Evolutionary conservation across 2,113 vertebrate species (phyloP).

Genomic region (Spheniscus mendiculus): DNA sequence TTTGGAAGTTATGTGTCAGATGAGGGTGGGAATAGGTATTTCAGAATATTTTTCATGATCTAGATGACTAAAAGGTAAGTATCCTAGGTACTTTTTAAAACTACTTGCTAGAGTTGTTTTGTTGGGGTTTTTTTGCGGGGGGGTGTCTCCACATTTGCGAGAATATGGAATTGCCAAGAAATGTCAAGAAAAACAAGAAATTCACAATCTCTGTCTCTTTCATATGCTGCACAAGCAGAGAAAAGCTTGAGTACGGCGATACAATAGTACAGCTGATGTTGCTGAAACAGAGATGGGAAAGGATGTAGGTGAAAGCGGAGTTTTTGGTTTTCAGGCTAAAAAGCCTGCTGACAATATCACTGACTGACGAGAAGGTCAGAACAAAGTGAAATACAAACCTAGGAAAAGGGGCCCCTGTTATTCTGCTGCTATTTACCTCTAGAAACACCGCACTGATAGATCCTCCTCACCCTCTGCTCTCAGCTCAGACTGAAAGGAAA

Average conservation of each 20-base stretch:
- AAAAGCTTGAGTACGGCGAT: background rate
- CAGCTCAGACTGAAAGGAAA: slow-evolving; percentile 3
- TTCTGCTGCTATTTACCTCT: background rate
- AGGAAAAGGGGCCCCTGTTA: background rate
- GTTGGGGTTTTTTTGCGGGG: no score
- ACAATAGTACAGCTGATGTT: background rate
- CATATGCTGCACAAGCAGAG: background rate
- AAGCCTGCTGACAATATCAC: background rate
- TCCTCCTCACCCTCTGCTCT: background rate
- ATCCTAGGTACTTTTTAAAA: background rate
- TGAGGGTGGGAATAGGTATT: background rate
- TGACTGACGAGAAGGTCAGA: background rate
- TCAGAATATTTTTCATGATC: background rate
- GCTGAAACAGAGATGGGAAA: background rate
- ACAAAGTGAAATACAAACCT: background rate
- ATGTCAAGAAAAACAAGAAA: background rate
- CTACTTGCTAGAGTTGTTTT: background rate
- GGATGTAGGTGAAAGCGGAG: background rate
- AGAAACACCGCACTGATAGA: background rate
- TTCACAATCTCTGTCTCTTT: background rate
- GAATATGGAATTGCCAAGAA: background rate
- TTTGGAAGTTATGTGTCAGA: background rate
- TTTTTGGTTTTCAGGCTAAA: background rate
- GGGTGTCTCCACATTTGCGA: background rate
- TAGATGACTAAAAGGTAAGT: background rate